A percentile compares a stretch with the other conserved stretches of the same genome.
These are phyloP conservation scores for Pogona vitticeps DNA, from an alignment of 2,113 vertebrate genomes.

Conservation along the genomic window DNA sequence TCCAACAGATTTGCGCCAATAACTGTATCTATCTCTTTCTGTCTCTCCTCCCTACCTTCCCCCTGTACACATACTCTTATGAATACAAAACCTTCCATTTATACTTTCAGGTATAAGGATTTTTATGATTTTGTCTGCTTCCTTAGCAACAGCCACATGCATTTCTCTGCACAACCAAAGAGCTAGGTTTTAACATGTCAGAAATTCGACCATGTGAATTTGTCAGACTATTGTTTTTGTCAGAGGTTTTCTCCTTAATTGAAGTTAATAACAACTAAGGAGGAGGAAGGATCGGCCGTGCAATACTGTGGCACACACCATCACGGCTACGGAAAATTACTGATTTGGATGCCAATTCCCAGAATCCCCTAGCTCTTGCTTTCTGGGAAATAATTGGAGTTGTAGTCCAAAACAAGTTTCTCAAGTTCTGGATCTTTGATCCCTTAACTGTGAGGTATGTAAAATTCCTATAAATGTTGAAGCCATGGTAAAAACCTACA, in stretches of 20 bases:
- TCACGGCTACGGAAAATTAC: neutral
- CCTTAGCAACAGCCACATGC: conserved; percentile 23
- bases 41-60: neutral
- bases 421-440: neutral
- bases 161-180: conserved; percentile 23
- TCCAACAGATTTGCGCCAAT: conserved; percentile 29
- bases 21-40: neutral
- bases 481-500: too few relatives aligned
- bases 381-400: too few relatives aligned
- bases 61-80: neutral
- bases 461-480: neutral
- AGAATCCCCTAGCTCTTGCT: neutral
- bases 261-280: too few relatives aligned
- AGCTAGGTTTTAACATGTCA: neutral
- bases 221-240: neutral
- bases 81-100: conserved; percentile 33
- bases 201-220: conserved; percentile 6
- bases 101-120: neutral
- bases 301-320: neutral
- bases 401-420: neutral
- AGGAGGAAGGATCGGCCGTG: too few relatives aligned
- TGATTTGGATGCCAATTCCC: too few relatives aligned
- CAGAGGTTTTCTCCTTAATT: too few relatives aligned
- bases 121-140: conserved; percentile 34
- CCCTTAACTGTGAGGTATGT: neutral